phyloP scores from a whole-genome alignment of 2,888 invertebrate genomes.

The Entomobrya multifasciata region DNA sequence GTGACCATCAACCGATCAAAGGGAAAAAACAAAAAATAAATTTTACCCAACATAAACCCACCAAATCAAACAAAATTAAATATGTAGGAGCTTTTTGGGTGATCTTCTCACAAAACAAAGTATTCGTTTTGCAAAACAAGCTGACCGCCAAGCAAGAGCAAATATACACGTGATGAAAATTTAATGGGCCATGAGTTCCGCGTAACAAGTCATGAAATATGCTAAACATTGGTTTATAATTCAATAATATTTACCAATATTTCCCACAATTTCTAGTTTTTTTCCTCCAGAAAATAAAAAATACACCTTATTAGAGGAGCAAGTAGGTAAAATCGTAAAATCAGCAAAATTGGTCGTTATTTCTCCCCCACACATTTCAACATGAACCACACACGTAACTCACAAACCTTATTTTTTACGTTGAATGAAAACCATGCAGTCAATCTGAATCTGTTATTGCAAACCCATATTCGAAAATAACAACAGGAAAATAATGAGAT shows the following conservation, averaged over 20 bases:
- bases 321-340: no score
- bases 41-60: not conserved
- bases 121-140: constrained; percentile 1
- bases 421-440: no score
- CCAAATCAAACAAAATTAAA: not conserved
- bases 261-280: not conserved
- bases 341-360: no score
- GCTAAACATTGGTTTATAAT: not conserved
- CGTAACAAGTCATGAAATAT: not conserved
- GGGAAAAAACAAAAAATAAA: no score
- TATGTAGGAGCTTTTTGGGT: not conserved
- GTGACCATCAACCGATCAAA: not conserved
- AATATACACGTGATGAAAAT: not conserved
- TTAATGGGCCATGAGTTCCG: not conserved
- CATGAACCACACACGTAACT: no score
- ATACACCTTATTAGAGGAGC: no score
- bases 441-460: no score
- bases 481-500: no score
- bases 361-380: no score
- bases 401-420: no score
- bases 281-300: no score
- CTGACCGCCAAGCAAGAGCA: not conserved
- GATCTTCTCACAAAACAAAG: not conserved
- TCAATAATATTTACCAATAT: not conserved
- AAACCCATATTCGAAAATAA: no score